Conservation (phyloP, 2,797 vertebrate species). For the Chaetodon trifasciatus region DNA sequence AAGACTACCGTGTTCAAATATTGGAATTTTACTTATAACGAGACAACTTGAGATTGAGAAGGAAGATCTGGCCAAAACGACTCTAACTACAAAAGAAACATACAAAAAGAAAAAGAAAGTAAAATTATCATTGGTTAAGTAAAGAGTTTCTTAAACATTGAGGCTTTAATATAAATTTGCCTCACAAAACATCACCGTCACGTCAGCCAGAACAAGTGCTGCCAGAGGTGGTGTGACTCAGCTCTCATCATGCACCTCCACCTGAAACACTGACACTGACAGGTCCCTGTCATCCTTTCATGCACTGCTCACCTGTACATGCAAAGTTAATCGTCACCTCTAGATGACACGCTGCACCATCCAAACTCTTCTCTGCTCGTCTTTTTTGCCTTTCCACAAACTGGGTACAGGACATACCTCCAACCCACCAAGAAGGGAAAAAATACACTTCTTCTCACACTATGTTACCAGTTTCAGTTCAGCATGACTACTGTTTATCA, state of each 20-base stretch:
- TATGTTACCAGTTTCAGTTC: neutral
- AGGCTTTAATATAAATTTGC: neutral
- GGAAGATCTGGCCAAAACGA: neutral
- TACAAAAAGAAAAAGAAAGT: neutral
- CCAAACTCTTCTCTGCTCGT: slow-evolving; percentile 1
- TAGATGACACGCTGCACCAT: slow-evolving; percentile 22
- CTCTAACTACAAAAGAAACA: neutral
- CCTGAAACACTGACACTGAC: slow-evolving; percentile 28
- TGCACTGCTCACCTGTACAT: slow-evolving; percentile 23
- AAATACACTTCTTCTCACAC: neutral
- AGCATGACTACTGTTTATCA: slow-evolving; percentile 3
- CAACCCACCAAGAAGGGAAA: neutral
- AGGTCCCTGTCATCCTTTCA: slow-evolving; percentile 23
- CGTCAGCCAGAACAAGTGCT: slow-evolving; percentile 9
- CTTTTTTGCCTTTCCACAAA: slow-evolving; percentile 9
- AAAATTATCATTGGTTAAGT: neutral
- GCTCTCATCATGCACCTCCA: slow-evolving; percentile 11
- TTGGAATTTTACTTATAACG: neutral
- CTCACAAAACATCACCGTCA: slow-evolving; percentile 9
- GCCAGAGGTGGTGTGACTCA: slow-evolving; percentile 30
- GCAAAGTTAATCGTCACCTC: slow-evolving; percentile 16
- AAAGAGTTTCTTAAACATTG: neutral
- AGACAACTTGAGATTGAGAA: too few relatives aligned
- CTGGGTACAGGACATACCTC: neutral
- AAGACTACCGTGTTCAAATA: slow-evolving; percentile 16